Base-by-base conservation (phyloP, 2,113 vertebrate species). In the Lepisosteus osseus region DNA sequence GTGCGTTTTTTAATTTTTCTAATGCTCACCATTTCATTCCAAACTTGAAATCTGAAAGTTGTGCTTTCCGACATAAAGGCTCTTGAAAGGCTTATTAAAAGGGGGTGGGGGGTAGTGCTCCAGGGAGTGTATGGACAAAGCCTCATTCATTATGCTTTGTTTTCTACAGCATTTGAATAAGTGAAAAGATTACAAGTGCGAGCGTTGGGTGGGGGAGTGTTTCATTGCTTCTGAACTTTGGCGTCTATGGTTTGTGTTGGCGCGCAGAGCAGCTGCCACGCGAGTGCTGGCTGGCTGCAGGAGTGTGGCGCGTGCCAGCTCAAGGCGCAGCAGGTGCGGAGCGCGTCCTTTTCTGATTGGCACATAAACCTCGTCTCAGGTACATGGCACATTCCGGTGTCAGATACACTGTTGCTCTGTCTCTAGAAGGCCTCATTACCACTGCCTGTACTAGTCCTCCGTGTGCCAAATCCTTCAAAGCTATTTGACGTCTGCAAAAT, bases 251-350 rank as follows among this genome's bases (percentile, higher is more conserved):
- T 83, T 72, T 86, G 86, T 88, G 86, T 88, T 88, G 78, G 76
- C 74, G 81, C 70, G 83, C 81, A 85, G 82, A 76, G 85, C 81
- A 84, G 85, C 88, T 73, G 84, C 89, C 84, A 75, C 86, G 86
- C 78, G 86, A 84, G 81, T 7, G 61, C 69, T 76, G 15, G 41
- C 70, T 0, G 44, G 9, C 43, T 15, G 29, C 66, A 67, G 6
- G 85, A 76, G 80, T 82, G 76, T 76, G 82, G 88, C 80, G 84
- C 83, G 84, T 83, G 86, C 82, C 80, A 75, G 83, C 71, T 79
- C 66, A 79, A 80, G 82, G 84, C 84, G 86, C 86, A 83, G 89
- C 87, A 87, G 88, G 88, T 84, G 81, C 67, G n/a, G 72, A 62
- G n/a, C n/a, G 64, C 61, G 29, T 54, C 61, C 54, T 57, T 63